These are phyloP conservation scores for Porphyrio hochstetteri DNA, from an alignment of 2,113 vertebrate genomes.

Conservation along the genomic window DNA sequence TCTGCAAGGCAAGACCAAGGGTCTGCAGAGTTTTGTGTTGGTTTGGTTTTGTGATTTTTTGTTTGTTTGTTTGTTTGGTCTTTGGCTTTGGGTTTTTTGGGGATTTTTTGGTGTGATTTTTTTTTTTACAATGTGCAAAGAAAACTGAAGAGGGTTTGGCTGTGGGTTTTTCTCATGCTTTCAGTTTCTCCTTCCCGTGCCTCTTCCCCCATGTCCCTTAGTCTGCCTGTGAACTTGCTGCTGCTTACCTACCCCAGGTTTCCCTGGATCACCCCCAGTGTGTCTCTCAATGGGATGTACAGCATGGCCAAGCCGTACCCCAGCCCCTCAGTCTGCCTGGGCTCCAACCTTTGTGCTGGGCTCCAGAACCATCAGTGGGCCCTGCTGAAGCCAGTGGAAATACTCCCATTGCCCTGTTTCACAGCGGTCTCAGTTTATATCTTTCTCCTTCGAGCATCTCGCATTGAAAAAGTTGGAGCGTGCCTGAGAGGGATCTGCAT, in stretches of 20 bases:
- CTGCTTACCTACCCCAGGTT: neutral
- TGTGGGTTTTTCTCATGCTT: accelerated
- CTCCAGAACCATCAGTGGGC: accelerated
- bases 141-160: neutral
- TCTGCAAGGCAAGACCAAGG: neutral
- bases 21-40: neutral
- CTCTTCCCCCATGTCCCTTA: no score
- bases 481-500: accelerated
- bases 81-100: neutral
- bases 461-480: neutral
- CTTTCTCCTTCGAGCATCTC: neutral
- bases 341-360: accelerated
- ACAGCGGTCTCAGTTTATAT: accelerated
- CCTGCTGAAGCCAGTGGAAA: neutral
- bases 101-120: no score
- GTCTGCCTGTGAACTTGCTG: neutral
- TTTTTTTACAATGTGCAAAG: neutral
- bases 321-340: accelerated
- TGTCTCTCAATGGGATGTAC: accelerated
- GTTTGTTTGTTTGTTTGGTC: neutral
- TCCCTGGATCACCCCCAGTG: accelerated
- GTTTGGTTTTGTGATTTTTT: accelerated
- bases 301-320: accelerated
- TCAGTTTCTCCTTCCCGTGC: neutral
- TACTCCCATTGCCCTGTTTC: neutral